These are phyloP conservation scores for Magallana gigas DNA, from an alignment of 1,140 invertebrate genomes.

Conservation along the genomic window DNA sequence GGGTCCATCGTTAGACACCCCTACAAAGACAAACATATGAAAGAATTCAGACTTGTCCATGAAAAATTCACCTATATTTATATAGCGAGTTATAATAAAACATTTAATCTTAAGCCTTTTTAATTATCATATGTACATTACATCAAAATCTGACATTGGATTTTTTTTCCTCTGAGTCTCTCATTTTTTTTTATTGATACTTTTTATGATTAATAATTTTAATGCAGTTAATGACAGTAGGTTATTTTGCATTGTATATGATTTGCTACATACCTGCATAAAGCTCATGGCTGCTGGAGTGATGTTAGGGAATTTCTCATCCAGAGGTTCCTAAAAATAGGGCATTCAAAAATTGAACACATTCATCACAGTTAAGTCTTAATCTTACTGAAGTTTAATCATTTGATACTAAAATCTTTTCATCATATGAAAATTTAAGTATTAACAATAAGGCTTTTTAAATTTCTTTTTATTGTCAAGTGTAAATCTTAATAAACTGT, in stretches of 20 bases:
- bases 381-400: too few species aligned
- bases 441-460: too few species aligned
- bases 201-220: not conserved
- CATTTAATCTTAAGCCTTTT: not conserved
- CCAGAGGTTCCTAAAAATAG: conserved; percentile 84
- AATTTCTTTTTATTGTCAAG: too few species aligned
- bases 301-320: conserved; percentile 89
- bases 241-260: not conserved
- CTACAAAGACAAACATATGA: conserved; percentile 78
- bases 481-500: too few species aligned
- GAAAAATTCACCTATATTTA: too few species aligned
- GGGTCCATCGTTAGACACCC: conserved; percentile 98
- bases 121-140: not conserved
- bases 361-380: too few species aligned
- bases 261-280: conserved; percentile 84
- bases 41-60: not conserved
- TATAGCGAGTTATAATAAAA: too few species aligned
- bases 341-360: conserved; percentile 22
- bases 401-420: too few species aligned
- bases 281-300: conserved; percentile 89
- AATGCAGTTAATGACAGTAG: not conserved
- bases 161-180: not conserved
- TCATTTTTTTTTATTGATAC: not conserved
- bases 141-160: not conserved
- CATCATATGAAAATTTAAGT: too few species aligned